These are phyloP conservation scores for Tetramorium simillimum DNA, from an alignment of 1,140 invertebrate species.

Conservation along the genomic window DNA sequence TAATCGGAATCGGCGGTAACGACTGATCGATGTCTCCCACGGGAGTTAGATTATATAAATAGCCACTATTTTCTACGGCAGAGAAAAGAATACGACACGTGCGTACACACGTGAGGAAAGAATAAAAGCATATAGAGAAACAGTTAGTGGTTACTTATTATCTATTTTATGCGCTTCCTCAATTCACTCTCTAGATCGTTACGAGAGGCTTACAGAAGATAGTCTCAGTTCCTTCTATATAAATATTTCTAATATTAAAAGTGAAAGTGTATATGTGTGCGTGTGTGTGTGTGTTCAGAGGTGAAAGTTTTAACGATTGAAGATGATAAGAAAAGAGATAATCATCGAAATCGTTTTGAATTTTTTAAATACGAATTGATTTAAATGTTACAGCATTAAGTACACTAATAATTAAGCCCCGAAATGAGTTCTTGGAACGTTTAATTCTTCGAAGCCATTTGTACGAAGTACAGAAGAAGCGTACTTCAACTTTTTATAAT, in stretches of 20 bases:
- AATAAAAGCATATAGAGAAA: background rate
- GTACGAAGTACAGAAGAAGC: background rate
- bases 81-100: background rate
- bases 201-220: background rate
- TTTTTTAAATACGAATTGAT: background rate
- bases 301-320: constrained; percentile 7
- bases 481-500: background rate
- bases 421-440: background rate
- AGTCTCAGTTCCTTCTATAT: background rate
- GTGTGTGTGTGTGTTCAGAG: background rate
- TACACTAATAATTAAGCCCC: background rate
- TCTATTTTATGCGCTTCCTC: background rate
- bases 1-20: constrained; percentile 6
- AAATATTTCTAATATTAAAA: constrained; percentile 11
- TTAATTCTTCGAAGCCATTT: background rate
- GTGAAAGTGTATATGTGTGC: background rate
- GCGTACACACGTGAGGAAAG: background rate
- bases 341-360: background rate
- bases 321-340: background rate
- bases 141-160: constrained; percentile 10
- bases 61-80: background rate
- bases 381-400: constrained; percentile 2
- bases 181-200: constrained; percentile 5
- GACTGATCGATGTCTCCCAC: background rate
- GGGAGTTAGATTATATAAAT: constrained; percentile 23